Base-by-base conservation (phyloP, 2,797 vertebrate species). In the Tolypeutes matacus region DNA sequence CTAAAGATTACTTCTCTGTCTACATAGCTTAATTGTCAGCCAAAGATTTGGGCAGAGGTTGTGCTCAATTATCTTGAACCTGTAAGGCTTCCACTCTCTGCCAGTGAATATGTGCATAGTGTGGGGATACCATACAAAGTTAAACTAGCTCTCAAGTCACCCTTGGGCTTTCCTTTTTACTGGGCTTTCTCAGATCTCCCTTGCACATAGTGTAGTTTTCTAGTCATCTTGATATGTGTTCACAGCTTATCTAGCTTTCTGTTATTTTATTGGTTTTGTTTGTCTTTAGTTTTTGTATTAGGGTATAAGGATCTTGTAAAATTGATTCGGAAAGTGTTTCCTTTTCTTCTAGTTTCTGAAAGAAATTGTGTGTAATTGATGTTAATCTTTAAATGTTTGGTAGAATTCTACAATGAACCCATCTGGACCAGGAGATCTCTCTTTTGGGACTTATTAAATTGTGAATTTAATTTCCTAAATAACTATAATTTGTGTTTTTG, bases 101-200 rank as follows among this genome's bases (percentile, higher is more conserved):
- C 36, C 60, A 42, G 3, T 89, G 46, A 39, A 23, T 69, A 39
- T 75, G 27, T 95, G 8, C 49, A 7, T 67, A 8, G 5, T 56
- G 0, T 86, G 36, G 56, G 21, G 36, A 65, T 15, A 27, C 42
- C n/a, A 49, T 8, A 77, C 20, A n/a, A 58, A 84, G 14, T 49
- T 77, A 34, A 64, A 17, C 64, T 9, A 42, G 72, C 42, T 85
- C 46, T 72, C 64, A 93, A n/a, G 15, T 62, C 51, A 42, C 27
- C 31, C 49, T 93, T 89, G n/a, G 39, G 39, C 73, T 51, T 86
- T 80, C 42, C 49, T 69, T 95, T 36, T 39, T 86, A 31, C 65
- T 2, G 27, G 39, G 31, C 21, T 60, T 25, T 80, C 58, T 42
- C 12, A 6, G 7, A 62, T 86, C 31, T 89, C 23, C 15, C 13